Evolutionary conservation across 2,888 invertebrate species (phyloP), one percentile per base, ranked within the genome.

Genomic region (Luffia ferchaultella): DNA sequence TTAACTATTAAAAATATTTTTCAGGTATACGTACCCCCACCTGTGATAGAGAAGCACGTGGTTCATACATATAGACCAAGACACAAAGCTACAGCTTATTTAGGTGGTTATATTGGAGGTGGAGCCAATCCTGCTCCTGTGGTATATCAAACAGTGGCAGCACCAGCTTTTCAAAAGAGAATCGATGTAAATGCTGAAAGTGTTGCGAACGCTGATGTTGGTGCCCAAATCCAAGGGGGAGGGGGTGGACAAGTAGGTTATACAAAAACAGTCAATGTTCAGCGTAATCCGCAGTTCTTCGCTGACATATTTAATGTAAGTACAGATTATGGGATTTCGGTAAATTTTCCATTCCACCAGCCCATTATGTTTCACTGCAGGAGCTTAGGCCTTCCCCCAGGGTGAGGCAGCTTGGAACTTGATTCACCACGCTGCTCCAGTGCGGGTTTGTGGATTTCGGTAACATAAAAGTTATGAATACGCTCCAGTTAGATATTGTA

Each of bases 271-370:
- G 65, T 73, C 1, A 65, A 68, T 1, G 57, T 65, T 20, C 68
- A 71, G 49, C 69, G 62, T 44, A 77, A 73, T 50, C 77, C 80
- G 0, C 70, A 75, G n/a, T 77, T 89, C 51, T 87, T 88, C 58
- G 79, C 85, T 44, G 88, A 89, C 59, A 86, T 89, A 53, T 88
- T 89, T 56, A 88, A 89, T 63, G 89, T 89, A 65, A 84, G 87
- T 78, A n/a, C 43, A 40, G 30, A 46, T 30, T 16, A 46, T 50
- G 9, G 5, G 7, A 44, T 43, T 7, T n/a, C 5, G 5, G 16
- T 16, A 16, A 43, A 16, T 43, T 9, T 15, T 7, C 16, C n/a
- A n/a, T n/a, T n/a, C n/a, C n/a, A n/a, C n/a, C n/a, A n/a, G n/a
- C n/a, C n/a, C n/a, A n/a, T n/a, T n/a, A n/a, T n/a, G n/a, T n/a